Base-by-base conservation (phyloP, 2,888 invertebrate genomes). In the Atrina japonica region DNA sequence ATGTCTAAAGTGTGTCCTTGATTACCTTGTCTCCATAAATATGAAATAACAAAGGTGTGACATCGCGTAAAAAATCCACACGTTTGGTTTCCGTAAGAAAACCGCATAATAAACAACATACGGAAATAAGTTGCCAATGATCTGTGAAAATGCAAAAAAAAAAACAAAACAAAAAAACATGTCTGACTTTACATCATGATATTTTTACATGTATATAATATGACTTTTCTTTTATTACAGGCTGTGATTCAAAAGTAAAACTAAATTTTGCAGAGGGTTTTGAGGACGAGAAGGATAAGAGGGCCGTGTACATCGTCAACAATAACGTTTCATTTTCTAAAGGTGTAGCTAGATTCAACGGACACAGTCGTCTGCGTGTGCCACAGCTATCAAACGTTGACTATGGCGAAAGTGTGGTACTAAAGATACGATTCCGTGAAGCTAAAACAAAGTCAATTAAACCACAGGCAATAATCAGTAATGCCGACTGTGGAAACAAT, bases 401-500 rank as follows among this genome's bases (percentile, higher is more conserved):
- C 21, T 63, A 63, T n/a, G 71, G 71, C 23, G 67, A 66, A 18
- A 41, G 66, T 9, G 66, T 72, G 2, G 53, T 72, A 2, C 47
- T 72, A n/a, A 55, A 56, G 9, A 63, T 72, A 25, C 45, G 56
- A 16, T 66, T 67, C 52, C 59, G 50, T 35, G 58, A 67, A 16
- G 41, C 35, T 3, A 47, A 41, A 5, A 58, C 50, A 25, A 52
- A 40, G n/a, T 64, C 67, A 14, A 27, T 40, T 3, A 30, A 63
- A 5, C 63, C 71, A 29, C 80, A 81, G 66, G 80, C 83, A 3
- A 60, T 83, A 25, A 59, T 83, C 6, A 73, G 77, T 50, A 83
- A 83, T 45, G 83, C 80, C 0, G 83, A 83, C 63, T 83, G 83
- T 56, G 74, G 75, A 52, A 75, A 72, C 35, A 74, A 76, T 27